Conservation (phyloP, 1,140 invertebrate species). For the Drosophila kepulauana region DNA sequence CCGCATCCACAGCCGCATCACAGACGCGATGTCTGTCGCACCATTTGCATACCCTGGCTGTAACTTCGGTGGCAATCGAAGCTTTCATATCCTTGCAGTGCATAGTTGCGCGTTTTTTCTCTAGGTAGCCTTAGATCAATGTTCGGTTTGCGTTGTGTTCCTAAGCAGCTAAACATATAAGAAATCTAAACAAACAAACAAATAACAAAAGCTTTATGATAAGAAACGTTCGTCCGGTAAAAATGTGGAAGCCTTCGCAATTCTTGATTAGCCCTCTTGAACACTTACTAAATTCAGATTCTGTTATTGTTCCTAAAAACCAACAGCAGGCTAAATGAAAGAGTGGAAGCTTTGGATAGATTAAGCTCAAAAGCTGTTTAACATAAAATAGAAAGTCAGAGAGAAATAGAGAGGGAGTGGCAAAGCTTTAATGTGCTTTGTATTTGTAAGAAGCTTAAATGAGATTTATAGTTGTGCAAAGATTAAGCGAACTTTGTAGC, state of each 20-base stretch:
- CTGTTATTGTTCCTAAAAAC: constrained; percentile 5
- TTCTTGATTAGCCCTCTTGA: neutral
- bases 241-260: neutral
- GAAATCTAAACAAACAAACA: neutral
- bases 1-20: constrained; percentile 66
- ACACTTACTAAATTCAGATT: neutral
- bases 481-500: neutral
- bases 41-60: constrained; percentile 82
- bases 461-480: too few relatives aligned
- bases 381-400: too few relatives aligned
- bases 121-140: neutral
- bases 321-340: neutral
- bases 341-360: neutral
- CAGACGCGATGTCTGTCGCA: constrained; percentile 75
- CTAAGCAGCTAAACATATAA: neutral
- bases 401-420: neutral
- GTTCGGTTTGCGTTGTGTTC: neutral
- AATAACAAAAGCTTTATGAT: constrained; percentile 5
- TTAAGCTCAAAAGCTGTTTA: too few relatives aligned
- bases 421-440: neutral
- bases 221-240: constrained; percentile 1
- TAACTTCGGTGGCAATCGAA: neutral
- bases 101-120: neutral
- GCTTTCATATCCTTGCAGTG: constrained; percentile 9
- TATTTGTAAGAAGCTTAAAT: too few relatives aligned